Evolutionary conservation across 2,113 vertebrate genomes (phyloP), one percentile per base, ranked within the genome.

Genomic region (Pygoscelis antarcticus): DNA sequence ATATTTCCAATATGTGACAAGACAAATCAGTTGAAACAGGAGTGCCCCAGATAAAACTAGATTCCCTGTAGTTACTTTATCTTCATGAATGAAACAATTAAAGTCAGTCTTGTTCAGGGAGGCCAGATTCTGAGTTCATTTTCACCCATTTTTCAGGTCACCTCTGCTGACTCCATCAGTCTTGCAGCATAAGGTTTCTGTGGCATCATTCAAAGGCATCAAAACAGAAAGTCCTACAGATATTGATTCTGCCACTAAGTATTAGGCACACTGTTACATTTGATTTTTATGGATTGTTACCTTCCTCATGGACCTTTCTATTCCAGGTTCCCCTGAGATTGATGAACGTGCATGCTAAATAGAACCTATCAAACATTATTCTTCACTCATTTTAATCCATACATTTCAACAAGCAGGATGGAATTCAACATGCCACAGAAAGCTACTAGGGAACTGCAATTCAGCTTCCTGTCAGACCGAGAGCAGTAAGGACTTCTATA

Each of bases 181-280:
- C 55, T 27, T 83, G 69, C 42, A 84, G 92, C 46, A 52, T 42
- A 77, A 81, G n/a, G 19, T 18, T 96, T 95, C 77, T 49, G 13
- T 81, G 79, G 49, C 76, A 83, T 90, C 85, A 44, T 49, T 93
- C 78, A 90, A 92, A 95, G 49, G 34, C 85, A 89, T 90, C 94
- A 89, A 94, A 95, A 97, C 68, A 93, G 51, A 83, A 97, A 94
- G 83, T 92, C 76, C 69, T 94, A 95, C 79, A 75, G 38, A 78
- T 94, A 97, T 90, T 94, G 92, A 95, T 95, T 86, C 93, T 96
- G 92, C 79, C 75, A 70, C 40, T 74, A n/a, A 66, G 32, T 77
- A 81, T 96, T 92, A 93, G 79, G 68, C 68, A 75, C 68, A 74
- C 25, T 51, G 75, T 44, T 92, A 68, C 26, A 29, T 74, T 90